A percentile compares a stretch with the other conserved stretches of the same genome.
Conservation (phyloP, 2,888 invertebrate species). For the Agrilus biguttatus region DNA sequence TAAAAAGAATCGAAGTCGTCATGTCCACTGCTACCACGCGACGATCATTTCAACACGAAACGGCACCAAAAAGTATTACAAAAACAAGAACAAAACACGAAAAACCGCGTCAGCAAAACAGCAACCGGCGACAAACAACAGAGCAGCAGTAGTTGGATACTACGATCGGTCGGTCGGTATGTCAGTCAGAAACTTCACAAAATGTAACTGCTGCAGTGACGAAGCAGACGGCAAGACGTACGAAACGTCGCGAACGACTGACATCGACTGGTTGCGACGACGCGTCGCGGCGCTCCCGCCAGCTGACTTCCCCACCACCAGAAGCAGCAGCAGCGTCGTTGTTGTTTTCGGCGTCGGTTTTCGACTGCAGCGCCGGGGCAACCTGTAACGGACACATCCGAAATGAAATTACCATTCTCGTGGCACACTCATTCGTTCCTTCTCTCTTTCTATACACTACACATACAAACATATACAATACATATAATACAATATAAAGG, state of each 20-base stretch:
- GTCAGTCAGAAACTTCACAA: slow-evolving; percentile 3
- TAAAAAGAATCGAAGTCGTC: slow-evolving; percentile 6
- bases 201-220: no score
- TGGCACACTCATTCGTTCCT: no score
- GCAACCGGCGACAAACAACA: neutral
- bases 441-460: no score
- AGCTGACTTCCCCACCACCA: slow-evolving; percentile 27
- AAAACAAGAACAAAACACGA: slow-evolving; percentile 6
- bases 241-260: slow-evolving; percentile 28
- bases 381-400: slow-evolving; percentile 30
- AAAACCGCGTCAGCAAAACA: neutral
- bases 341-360: slow-evolving; percentile 1
- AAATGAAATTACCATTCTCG: slow-evolving; percentile 5
- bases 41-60: slow-evolving; percentile 9
- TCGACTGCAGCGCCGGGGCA: slow-evolving; percentile 26
- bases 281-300: slow-evolving; percentile 36
- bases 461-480: no score
- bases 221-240: slow-evolving; percentile 5
- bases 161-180: slow-evolving; percentile 5
- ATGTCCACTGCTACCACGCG: slow-evolving; percentile 13
- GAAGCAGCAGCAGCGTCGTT: slow-evolving; percentile 6
- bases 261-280: slow-evolving; percentile 41
- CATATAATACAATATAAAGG: no score
- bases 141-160: slow-evolving; percentile 7
- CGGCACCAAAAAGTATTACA: slow-evolving; percentile 6